Evolutionary conservation across 1,140 invertebrate genomes (phyloP).

Genomic region (Chlorops oryzae): DNA sequence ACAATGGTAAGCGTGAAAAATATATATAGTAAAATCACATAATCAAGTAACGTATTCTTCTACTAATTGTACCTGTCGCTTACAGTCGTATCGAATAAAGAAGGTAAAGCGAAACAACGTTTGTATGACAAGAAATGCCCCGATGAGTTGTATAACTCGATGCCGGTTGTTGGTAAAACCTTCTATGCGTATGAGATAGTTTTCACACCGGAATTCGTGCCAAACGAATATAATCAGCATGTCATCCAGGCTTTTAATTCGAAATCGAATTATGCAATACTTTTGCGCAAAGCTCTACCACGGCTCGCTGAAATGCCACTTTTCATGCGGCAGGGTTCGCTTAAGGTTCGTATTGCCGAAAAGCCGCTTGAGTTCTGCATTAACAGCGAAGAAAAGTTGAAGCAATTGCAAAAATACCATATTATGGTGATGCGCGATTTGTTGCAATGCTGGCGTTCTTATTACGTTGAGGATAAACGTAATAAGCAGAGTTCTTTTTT

Average conservation of each 20-base stretch:
- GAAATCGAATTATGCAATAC: constrained; percentile 52
- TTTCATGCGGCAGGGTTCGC: constrained; percentile 75
- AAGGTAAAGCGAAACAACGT: constrained; percentile 65
- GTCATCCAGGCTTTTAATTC: constrained; percentile 43
- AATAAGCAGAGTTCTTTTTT: constrained; percentile 64
- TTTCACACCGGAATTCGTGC: constrained; percentile 22
- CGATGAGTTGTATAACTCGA: constrained; percentile 22
- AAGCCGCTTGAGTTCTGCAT: constrained; percentile 50
- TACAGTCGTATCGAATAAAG: no score
- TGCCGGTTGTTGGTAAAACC: constrained; percentile 24
- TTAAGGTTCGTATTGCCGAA: constrained; percentile 56
- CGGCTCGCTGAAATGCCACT: constrained; percentile 72
- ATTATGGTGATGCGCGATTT: constrained; percentile 60
- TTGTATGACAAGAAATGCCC: constrained; percentile 61
- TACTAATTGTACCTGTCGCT: no score
- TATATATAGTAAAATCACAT: no score
- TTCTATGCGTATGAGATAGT: constrained; percentile 34
- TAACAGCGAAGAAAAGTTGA: constrained; percentile 52
- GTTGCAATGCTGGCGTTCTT: constrained; percentile 69
- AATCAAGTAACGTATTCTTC: no score
- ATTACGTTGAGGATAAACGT: constrained; percentile 62
- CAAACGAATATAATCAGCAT: constrained; percentile 19
- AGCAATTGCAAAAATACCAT: constrained; percentile 55
- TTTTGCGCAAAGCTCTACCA: constrained; percentile 55
- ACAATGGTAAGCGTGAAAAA: constrained; percentile 26